These are phyloP conservation scores for Seriola dumerili DNA, from an alignment of 2,113 vertebrate genomes.

Conservation along the genomic window DNA sequence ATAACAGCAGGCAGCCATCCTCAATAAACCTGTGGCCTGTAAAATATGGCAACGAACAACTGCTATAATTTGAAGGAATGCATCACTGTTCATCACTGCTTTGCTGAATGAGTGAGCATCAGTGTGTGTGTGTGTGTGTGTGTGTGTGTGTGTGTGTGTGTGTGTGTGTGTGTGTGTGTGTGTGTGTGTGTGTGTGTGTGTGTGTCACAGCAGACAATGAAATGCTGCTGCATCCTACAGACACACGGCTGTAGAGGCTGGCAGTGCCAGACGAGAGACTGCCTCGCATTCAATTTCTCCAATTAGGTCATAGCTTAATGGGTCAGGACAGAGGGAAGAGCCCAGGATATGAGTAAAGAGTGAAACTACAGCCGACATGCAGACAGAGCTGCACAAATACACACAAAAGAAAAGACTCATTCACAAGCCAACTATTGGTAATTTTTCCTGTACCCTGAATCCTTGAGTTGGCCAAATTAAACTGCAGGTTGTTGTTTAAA, in stretches of 20 bases:
- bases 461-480: neutral
- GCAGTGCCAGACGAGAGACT: slow-evolving; percentile 38
- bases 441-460: neutral
- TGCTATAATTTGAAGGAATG: slow-evolving; percentile 28
- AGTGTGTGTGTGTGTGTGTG: neutral
- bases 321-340: slow-evolving; percentile 37
- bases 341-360: slow-evolving; percentile 14
- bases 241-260: slow-evolving; percentile 56
- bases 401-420: neutral
- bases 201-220: slow-evolving; percentile 27
- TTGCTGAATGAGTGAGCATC: slow-evolving; percentile 22
- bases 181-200: neutral
- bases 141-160: neutral
- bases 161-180: neutral
- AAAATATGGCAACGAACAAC: slow-evolving; percentile 31
- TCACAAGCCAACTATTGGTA: too few species aligned
- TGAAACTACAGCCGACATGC: neutral
- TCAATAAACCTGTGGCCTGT: slow-evolving; percentile 31
- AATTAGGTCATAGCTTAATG: slow-evolving; percentile 54
- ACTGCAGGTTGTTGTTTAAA: neutral
- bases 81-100: slow-evolving; percentile 24
- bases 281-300: slow-evolving; percentile 43
- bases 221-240: slow-evolving; percentile 31
- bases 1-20: slow-evolving; percentile 26
- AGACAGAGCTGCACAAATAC: neutral